Evolutionary conservation across 2,797 vertebrate species (phyloP), one percentile per base, ranked within the genome.

Genomic region (Cyclura pinguis): DNA sequence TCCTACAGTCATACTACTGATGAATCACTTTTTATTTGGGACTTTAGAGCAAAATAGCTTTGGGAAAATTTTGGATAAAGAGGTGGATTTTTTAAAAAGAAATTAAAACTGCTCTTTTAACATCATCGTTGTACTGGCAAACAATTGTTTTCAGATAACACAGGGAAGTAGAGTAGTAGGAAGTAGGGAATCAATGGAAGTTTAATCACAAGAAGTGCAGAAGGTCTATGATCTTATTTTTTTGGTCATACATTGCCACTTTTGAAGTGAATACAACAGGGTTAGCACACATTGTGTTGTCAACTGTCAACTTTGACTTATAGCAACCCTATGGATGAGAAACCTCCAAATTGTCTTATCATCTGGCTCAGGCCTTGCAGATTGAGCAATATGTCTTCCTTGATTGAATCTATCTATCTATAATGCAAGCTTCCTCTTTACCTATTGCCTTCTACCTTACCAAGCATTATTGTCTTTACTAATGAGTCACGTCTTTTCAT

Each of bases 31-130:
- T 35, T 4, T n/a, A 1, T 59, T 55, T 16, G 35, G 42, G 16
- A 72, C 24, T 86, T 42, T 3, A 64, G 6, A 57, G 57, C 84
- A 89, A 47, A 84, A 27, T 77, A 90, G 85, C 55, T 85, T 90
- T 57, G 67, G 4, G 27, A 86, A 38, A 86, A 84, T 59, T 93
- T 88, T 87, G 81, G 38, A 81, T 91, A 85, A 4, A 76, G 12
- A 76, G 57, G 86, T n/a, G 12, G 47, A 6, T 76, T 76, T 76
- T 29, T 80, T 47, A 24, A 52, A 52, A 52, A 12, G 52, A 52
- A 52, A 52, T 52, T 52, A 52, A 72, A 27, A 50, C 32, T 55
- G 88, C 86, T 0, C 29, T 69, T 87, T 86, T 35, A 72, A 52
- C 29, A 52, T 88, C 87, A 47, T 55, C 78, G 22, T 22, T 86